phyloP scores from a whole-genome alignment of 2,113 vertebrate species.

The Silurus meridionalis region DNA sequence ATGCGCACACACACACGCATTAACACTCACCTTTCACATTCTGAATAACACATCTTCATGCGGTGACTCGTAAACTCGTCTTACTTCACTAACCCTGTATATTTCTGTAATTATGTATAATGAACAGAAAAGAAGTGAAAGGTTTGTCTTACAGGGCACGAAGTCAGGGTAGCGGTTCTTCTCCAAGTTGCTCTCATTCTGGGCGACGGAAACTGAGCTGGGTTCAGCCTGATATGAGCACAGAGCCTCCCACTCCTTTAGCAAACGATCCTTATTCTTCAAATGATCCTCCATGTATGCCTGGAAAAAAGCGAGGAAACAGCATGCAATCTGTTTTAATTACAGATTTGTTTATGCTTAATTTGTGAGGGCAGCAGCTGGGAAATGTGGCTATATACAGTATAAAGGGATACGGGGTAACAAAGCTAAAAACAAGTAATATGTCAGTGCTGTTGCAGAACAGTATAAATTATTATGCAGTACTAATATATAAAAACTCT shows the following conservation, averaged over 20 bases:
- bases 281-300: conserved; percentile 98
- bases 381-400: too few relatives aligned
- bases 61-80: not conserved
- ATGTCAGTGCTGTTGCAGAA: not conserved
- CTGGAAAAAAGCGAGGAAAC: conserved; percentile 63
- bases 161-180: conserved; percentile 87
- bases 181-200: conserved; percentile 80
- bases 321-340: not conserved
- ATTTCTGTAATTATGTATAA: not conserved
- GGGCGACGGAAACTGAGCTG: conserved; percentile 77
- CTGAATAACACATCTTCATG: not conserved
- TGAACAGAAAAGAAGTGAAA: not conserved
- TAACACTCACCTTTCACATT: not conserved
- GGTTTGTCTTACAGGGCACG: conserved; percentile 85
- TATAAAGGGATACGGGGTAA: not conserved
- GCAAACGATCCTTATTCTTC: conserved; percentile 88
- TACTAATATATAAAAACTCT: not conserved
- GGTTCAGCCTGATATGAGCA: conserved; percentile 96
- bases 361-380: not conserved
- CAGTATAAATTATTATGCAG: not conserved
- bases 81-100: not conserved
- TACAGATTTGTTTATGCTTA: not conserved
- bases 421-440: not conserved
- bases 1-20: not conserved
- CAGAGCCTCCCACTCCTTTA: conserved; percentile 94